A percentile compares a stretch with the other conserved stretches of the same genome.
Conservation (phyloP, 1,140 invertebrate genomes). For the Panulirus ornatus region DNA sequence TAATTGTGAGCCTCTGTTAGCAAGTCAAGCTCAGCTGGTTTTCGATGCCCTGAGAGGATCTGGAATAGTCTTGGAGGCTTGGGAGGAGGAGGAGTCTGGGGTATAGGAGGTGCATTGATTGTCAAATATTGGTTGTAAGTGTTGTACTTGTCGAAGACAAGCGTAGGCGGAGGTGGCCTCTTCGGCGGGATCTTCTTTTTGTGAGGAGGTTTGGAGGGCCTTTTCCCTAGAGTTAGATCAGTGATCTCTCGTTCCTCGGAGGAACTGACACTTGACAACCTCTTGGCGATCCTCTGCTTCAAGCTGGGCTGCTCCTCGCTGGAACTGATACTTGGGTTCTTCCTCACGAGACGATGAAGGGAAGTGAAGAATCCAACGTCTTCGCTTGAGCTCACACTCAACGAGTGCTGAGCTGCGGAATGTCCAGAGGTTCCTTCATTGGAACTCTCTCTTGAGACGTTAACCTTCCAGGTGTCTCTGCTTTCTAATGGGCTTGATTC, state of each 20-base stretch:
- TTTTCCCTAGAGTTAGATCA: constrained; percentile 27
- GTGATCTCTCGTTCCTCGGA: constrained; percentile 41
- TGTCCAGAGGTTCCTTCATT: not conserved
- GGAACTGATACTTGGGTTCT: constrained; percentile 52
- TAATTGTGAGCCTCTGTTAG: constrained; percentile 51
- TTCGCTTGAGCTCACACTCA: constrained; percentile 58
- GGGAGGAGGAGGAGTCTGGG: constrained; percentile 62
- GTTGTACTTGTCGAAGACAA: constrained; percentile 54
- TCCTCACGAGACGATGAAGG: constrained; percentile 60
- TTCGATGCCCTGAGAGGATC: constrained; percentile 57
- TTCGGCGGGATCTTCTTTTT: constrained; percentile 60
- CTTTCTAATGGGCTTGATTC: constrained; percentile 1
- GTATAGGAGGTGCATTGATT: not conserved
- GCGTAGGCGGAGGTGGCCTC: constrained; percentile 50
- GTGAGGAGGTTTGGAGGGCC: not conserved
- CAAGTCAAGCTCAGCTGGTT: not conserved
- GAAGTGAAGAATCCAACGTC: constrained; percentile 51
- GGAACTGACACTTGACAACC: constrained; percentile 58
- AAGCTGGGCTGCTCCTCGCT: constrained; percentile 49
- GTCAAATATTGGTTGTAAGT: constrained; percentile 49
- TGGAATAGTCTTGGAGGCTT: constrained; percentile 72
- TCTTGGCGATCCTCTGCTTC: constrained; percentile 50
- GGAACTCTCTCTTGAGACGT: not conserved
- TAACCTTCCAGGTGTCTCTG: not conserved
- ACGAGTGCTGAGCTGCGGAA: not conserved